These are phyloP conservation scores for Clunio marinus DNA, from an alignment of 2,888 invertebrate genomes.

Conservation along the genomic window DNA sequence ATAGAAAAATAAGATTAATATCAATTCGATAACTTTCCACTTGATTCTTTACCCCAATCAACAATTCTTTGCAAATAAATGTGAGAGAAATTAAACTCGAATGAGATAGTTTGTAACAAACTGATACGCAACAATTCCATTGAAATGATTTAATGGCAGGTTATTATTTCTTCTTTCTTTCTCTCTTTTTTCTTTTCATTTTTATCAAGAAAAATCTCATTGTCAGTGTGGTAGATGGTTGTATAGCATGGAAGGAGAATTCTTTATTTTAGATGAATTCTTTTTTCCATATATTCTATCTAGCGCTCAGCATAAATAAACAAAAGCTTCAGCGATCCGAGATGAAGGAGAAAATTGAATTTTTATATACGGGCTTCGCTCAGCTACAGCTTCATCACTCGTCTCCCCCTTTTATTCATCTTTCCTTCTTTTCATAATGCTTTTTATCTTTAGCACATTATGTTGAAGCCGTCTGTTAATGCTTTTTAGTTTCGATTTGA, in stretches of 20 bases:
- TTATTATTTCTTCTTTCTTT: background rate
- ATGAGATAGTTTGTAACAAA: background rate
- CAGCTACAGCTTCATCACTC: background rate
- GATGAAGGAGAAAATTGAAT: constrained; percentile 25
- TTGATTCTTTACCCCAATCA: no score
- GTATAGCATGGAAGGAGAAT: background rate
- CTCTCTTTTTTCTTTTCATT: background rate
- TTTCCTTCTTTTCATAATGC: constrained; percentile 9
- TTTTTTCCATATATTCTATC: background rate
- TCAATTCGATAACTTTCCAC: background rate
- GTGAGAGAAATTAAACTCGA: no score
- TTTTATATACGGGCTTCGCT: constrained; percentile 12
- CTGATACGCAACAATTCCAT: constrained; percentile 5
- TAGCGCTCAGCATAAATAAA: constrained; percentile 34
- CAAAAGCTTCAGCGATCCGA: constrained; percentile 13
- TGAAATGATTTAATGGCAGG: constrained; percentile 25
- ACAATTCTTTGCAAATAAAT: no score
- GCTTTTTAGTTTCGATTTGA: constrained; percentile 20
- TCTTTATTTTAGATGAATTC: background rate
- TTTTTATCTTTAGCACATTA: constrained; percentile 33
- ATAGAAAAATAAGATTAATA: constrained; percentile 15
- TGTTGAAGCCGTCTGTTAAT: constrained; percentile 30
- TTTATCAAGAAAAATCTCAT: constrained; percentile 14
- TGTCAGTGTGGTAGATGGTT: constrained; percentile 3
- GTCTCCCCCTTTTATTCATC: background rate